Conservation (phyloP, 2,113 vertebrate species). For the Pelvicachromis taeniatus region DNA sequence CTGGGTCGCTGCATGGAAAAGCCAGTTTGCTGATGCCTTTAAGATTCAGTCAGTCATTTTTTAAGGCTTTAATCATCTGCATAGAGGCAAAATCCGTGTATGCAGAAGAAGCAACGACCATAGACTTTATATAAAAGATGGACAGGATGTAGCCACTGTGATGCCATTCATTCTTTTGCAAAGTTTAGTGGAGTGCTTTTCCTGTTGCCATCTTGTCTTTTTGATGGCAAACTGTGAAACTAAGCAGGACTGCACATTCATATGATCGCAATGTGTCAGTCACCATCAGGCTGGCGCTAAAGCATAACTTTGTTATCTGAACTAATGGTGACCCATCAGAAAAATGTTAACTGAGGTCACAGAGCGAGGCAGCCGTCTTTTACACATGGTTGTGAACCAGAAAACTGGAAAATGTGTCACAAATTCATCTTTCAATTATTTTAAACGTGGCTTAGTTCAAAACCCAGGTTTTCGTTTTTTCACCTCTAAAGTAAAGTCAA, state of each 20-base stretch:
- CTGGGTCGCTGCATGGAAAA: conserved; percentile 24
- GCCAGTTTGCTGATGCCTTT: not conserved
- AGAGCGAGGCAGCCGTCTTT: not conserved
- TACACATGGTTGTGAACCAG: not conserved
- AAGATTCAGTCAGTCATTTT: not conserved
- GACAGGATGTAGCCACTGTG: not conserved
- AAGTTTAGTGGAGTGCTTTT: not conserved
- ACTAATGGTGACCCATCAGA: not conserved
- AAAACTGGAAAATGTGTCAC: not conserved
- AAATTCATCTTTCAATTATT: not conserved
- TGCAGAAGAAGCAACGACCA: not conserved
- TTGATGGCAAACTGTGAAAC: not conserved
- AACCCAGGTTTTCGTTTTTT: not conserved
- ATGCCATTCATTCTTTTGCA: not conserved
- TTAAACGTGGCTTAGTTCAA: not conserved
- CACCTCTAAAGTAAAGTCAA: not conserved
- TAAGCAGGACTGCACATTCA: not conserved
- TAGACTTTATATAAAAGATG: not conserved
- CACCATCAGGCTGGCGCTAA: not conserved
- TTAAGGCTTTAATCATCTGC: not conserved
- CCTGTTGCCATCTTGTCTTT: not conserved
- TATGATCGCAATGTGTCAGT: not conserved
- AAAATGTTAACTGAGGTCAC: not conserved
- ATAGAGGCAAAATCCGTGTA: not conserved
- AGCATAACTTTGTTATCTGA: not conserved